phyloP scores from a whole-genome alignment of 2,113 vertebrate species.

The Willisornis vidua region DNA sequence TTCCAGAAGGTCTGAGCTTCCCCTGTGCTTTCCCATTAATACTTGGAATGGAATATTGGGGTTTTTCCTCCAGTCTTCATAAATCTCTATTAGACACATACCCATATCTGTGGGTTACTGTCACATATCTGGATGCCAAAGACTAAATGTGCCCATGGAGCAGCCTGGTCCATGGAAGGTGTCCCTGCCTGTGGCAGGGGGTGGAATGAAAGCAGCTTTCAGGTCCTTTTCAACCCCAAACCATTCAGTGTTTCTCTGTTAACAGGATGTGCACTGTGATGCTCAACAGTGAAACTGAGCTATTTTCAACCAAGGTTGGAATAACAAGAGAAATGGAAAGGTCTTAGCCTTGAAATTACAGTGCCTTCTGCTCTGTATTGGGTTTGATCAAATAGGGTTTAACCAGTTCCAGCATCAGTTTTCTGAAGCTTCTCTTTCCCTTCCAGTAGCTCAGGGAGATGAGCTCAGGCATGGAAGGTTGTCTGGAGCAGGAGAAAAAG shows the following conservation, averaged over 20 bases:
- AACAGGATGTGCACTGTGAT: not conserved
- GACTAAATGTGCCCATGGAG: fast-evolving
- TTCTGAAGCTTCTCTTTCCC: not conserved
- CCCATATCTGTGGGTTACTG: fast-evolving
- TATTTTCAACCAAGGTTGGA: not conserved
- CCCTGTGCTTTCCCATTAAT: fast-evolving
- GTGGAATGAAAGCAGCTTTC: not conserved
- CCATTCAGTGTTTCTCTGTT: too few relatives aligned
- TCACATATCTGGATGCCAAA: not conserved
- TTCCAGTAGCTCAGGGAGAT: not conserved
- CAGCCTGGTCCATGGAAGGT: not conserved
- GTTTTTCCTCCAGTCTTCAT: not conserved
- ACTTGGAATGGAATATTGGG: too few relatives aligned
- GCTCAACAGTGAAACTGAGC: not conserved
- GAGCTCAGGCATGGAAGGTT: not conserved
- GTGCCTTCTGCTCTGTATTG: not conserved
- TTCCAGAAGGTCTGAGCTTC: not conserved
- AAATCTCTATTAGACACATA: fast-evolving
- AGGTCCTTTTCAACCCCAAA: not conserved
- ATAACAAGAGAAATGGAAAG: not conserved
- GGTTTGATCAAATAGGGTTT: not conserved
- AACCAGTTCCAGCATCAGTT: not conserved
- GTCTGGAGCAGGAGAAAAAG: not conserved
- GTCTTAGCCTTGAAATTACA: not conserved
- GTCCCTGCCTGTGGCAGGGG: not conserved